phyloP scores from a whole-genome alignment of 2,797 vertebrate genomes.

The Parotocinclus haroldoi region DNA sequence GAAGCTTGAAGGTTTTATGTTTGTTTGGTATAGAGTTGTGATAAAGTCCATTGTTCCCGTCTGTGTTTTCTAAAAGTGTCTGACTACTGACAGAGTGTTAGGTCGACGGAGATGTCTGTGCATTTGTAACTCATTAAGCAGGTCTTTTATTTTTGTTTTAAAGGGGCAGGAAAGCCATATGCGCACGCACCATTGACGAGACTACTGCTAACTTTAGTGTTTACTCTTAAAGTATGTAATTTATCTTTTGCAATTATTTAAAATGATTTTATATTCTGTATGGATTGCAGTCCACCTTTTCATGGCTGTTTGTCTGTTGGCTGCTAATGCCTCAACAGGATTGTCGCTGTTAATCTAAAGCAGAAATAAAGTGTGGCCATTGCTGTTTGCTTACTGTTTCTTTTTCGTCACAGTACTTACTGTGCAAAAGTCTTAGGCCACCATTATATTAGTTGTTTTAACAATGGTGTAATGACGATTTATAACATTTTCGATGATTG shows the following conservation, averaged over 20 bases:
- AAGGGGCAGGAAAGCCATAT: not conserved
- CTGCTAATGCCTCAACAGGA: constrained; percentile 39
- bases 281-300: constrained; percentile 34
- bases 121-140: constrained; percentile 8
- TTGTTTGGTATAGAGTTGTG: constrained; percentile 18
- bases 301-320: constrained; percentile 33
- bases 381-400: constrained; percentile 30
- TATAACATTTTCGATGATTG: no score
- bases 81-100: constrained; percentile 22
- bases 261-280: constrained; percentile 38
- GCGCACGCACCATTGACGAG: constrained; percentile 14
- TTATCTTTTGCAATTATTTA: constrained; percentile 45
- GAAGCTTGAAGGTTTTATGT: constrained; percentile 8
- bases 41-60: constrained; percentile 6
- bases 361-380: constrained; percentile 57
- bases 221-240: constrained; percentile 44
- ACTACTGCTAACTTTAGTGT: constrained; percentile 39
- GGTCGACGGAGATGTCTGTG: constrained; percentile 13
- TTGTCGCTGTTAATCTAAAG: constrained; percentile 46
- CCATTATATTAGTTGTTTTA: no score
- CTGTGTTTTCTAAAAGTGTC: constrained; percentile 17
- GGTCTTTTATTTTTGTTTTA: not conserved
- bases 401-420: no score
- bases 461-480: no score
- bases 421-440: no score